Percentiles rank a stretch among this genome's conserved stretches.
These are phyloP conservation scores for Thysanoteuthis rhombus DNA, from an alignment of 2,888 invertebrate genomes.

Conservation along the genomic window DNA sequence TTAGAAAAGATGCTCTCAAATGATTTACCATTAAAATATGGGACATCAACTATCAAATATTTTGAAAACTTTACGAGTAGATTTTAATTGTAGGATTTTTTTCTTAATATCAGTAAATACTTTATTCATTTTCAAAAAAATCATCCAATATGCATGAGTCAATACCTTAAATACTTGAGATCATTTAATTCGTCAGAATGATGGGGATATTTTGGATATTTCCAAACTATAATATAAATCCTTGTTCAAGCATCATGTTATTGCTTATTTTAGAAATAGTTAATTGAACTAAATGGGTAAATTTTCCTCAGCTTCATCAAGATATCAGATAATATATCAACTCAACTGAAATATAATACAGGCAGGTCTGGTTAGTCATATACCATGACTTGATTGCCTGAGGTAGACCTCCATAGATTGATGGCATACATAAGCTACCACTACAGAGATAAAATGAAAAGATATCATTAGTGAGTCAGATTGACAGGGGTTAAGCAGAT, in stretches of 20 bases:
- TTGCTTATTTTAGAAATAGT: background rate
- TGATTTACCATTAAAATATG: background rate
- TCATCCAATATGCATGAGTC: background rate
- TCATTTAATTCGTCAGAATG: too few relatives aligned
- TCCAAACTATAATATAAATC: background rate
- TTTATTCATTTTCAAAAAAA: background rate
- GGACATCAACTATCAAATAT: background rate
- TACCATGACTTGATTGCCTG: too few relatives aligned
- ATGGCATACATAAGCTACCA: too few relatives aligned
- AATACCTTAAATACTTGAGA: background rate
- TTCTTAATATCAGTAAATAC: background rate
- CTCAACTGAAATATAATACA: too few relatives aligned
- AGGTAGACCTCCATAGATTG: too few relatives aligned
- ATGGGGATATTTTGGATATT: background rate
- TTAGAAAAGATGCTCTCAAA: too few relatives aligned
- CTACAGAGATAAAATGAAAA: too few relatives aligned
- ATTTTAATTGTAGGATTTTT: background rate
- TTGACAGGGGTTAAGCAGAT: too few relatives aligned
- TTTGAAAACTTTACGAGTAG: background rate
- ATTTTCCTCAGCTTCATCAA: too few relatives aligned
- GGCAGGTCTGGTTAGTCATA: too few relatives aligned
- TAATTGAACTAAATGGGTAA: background rate
- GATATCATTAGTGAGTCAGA: too few relatives aligned
- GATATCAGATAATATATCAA: too few relatives aligned
- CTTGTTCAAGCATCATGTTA: background rate